Percentiles rank a stretch among this genome's conserved stretches.
These are phyloP conservation scores for Tolmerus cingulatus DNA, from an alignment of 2,888 invertebrate genomes.

Conservation along the genomic window DNA sequence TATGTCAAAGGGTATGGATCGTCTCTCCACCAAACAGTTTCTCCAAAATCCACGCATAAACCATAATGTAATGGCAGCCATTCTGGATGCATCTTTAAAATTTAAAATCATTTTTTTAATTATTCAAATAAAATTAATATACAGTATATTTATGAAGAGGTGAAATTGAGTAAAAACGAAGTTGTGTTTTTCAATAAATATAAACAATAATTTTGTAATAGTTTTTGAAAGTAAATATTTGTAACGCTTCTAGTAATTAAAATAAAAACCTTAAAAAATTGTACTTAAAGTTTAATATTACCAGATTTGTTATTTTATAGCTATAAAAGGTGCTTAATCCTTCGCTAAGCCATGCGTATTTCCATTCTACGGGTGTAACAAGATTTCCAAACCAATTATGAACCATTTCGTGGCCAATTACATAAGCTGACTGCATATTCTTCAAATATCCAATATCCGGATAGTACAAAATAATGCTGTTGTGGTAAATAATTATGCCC, in stretches of 20 bases:
- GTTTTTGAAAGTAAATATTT: background rate
- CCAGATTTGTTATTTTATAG: background rate
- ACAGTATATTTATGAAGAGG: too few species aligned
- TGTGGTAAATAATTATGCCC: constrained; percentile 77
- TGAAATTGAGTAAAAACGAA: background rate
- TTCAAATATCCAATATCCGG: constrained; percentile 1
- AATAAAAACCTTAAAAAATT: background rate
- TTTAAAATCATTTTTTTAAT: background rate
- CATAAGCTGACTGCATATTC: constrained; percentile 62
- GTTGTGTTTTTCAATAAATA: too few species aligned
- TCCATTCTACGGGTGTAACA: constrained; percentile 59
- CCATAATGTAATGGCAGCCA: background rate
- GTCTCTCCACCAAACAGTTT: background rate
- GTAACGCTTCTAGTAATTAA: background rate
- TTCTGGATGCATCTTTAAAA: background rate
- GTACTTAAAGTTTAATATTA: background rate
- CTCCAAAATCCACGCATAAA: background rate
- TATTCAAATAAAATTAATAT: background rate
- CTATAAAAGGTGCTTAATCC: background rate
- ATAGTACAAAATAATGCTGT: constrained; percentile 58
- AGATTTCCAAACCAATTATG: constrained; percentile 87
- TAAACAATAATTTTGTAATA: too few species aligned
- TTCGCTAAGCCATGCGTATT: background rate
- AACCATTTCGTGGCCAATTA: constrained; percentile 67
- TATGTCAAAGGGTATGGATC: background rate